phyloP scores from a whole-genome alignment of 2,113 vertebrate genomes.

The Oryzias celebensis region DNA sequence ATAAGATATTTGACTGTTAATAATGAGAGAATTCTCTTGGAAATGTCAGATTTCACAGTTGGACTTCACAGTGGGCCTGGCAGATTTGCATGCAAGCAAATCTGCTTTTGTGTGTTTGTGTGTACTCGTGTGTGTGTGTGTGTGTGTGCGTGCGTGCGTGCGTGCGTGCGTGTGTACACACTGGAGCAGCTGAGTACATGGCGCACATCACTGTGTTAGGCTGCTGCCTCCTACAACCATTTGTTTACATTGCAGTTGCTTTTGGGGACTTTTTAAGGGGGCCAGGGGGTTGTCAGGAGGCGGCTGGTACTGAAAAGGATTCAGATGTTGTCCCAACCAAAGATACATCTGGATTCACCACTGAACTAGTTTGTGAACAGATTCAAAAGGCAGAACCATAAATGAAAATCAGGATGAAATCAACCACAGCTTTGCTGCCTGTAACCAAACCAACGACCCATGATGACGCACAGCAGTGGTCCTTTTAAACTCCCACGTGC shows the following conservation, averaged over 20 bases:
- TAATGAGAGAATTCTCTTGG: not conserved
- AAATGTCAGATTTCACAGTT: not conserved
- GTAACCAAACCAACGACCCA: too few species aligned
- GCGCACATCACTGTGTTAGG: slow-evolving; percentile 24
- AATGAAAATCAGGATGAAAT: too few species aligned
- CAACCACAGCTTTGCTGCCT: too few species aligned
- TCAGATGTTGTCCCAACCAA: slow-evolving; percentile 28
- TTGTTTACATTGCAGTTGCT: slow-evolving; percentile 38
- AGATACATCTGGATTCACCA: not conserved
- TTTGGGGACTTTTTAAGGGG: slow-evolving; percentile 16
- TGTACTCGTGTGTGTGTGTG: too few species aligned
- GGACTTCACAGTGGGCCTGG: not conserved
- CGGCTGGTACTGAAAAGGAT: slow-evolving; percentile 39
- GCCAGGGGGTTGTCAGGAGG: slow-evolving; percentile 15
- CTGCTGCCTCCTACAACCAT: slow-evolving; percentile 35
- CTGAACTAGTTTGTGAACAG: not conserved
- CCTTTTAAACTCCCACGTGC: too few species aligned
- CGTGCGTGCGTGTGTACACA: slow-evolving; percentile 31
- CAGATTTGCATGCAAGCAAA: slow-evolving; percentile 41
- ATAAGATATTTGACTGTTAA: slow-evolving; percentile 9
- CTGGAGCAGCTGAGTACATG: slow-evolving; percentile 64
- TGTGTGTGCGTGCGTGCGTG: too few species aligned
- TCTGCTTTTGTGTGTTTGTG: too few species aligned
- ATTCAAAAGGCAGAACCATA: too few species aligned
- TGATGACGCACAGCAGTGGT: too few species aligned